These are phyloP conservation scores for Ailuropoda melanoleuca DNA, from an alignment of 2,113 vertebrate genomes.

Conservation along the genomic window DNA sequence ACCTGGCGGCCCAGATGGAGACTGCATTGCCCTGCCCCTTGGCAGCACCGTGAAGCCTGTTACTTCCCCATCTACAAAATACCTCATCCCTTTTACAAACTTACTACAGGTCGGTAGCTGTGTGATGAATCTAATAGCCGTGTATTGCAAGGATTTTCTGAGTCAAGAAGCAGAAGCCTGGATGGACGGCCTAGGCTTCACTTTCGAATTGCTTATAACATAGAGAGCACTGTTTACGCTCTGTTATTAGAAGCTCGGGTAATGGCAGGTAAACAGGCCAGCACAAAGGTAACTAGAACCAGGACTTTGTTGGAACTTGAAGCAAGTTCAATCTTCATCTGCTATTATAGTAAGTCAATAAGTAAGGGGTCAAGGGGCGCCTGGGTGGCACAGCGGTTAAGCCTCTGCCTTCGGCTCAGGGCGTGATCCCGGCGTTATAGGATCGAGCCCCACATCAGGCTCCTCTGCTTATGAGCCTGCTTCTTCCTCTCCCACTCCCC, in stretches of 20 bases:
- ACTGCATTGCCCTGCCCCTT: fast-evolving
- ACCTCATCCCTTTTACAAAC: not conserved
- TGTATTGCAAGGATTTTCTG: not conserved
- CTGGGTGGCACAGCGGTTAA: no score
- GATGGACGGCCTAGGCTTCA: not conserved
- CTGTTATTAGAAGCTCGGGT: not conserved
- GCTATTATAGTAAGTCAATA: not conserved
- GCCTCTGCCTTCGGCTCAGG: no score
- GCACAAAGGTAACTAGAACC: not conserved
- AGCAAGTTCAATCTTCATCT: not conserved
- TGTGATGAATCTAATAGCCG: not conserved
- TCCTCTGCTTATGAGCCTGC: no score
- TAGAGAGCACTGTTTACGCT: fast-evolving
- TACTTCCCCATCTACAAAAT: not conserved
- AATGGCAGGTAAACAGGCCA: not conserved
- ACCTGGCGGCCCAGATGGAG: not conserved
- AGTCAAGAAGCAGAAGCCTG: not conserved
- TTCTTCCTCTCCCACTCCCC: no score
- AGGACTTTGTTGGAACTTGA: not conserved
- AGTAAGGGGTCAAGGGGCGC: not conserved
- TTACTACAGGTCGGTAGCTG: not conserved
- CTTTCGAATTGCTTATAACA: not conserved
- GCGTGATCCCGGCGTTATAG: no score
- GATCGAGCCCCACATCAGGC: no score
- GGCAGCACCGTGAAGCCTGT: not conserved